Evolutionary conservation across 2,113 vertebrate genomes (phyloP).

Genomic region (Oophaga pumilio): DNA sequence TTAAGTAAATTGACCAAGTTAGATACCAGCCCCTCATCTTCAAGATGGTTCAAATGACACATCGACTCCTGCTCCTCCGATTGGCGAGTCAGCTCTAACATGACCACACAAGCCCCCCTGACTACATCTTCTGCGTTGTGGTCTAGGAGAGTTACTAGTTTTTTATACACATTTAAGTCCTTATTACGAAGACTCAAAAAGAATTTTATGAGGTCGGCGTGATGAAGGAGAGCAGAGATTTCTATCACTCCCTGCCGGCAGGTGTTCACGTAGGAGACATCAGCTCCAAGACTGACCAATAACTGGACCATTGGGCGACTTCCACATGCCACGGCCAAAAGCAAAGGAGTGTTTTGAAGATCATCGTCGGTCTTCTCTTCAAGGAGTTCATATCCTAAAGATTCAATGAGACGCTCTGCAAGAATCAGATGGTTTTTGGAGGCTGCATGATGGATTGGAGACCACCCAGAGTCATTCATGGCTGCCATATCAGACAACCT

Average conservation of each 20-base stretch:
- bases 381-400: conserved; percentile 10
- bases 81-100: neutral
- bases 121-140: conserved; percentile 1
- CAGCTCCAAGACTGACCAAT: conserved; percentile 35
- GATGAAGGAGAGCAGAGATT: conserved; percentile 2
- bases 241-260: conserved; percentile 39
- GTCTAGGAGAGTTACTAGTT: conserved; percentile 2
- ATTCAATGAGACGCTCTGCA: conserved; percentile 26
- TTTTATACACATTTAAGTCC: conserved; percentile 36
- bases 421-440: conserved; percentile 26
- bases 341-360: conserved; percentile 43
- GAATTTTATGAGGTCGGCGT: conserved; percentile 15
- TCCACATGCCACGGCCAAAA: neutral
- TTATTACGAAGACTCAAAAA: conserved; percentile 10
- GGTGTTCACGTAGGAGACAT: conserved; percentile 21
- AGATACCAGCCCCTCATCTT: conserved; percentile 13
- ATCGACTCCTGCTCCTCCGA: neutral
- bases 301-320: conserved; percentile 9
- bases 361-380: conserved; percentile 24
- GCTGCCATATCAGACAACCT: neutral
- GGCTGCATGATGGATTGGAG: conserved; percentile 47
- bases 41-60: neutral
- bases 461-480: conserved; percentile 26
- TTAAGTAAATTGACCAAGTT: conserved; percentile 3
- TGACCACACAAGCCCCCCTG: neutral